These are phyloP conservation scores for Petrophora chlorosata DNA, from an alignment of 2,888 invertebrate genomes.

Conservation along the genomic window DNA sequence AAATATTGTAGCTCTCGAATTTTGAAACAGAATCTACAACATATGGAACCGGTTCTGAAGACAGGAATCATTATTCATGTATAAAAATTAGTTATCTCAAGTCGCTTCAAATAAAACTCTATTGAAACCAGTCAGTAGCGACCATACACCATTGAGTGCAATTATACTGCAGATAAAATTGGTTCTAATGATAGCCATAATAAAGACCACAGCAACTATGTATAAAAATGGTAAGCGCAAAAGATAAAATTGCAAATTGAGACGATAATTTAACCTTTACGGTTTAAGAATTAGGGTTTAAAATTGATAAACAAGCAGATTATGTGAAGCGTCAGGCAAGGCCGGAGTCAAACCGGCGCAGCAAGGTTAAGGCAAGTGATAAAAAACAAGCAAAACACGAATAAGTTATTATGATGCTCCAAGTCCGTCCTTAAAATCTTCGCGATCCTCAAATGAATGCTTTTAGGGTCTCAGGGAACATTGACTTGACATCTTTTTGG, in stretches of 20 bases:
- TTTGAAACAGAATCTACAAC: neutral
- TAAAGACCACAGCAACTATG: conserved; percentile 35
- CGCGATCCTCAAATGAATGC: conserved; percentile 25
- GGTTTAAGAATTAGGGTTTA: conserved; percentile 13
- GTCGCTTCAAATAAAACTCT: neutral
- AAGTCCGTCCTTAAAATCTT: conserved; percentile 36
- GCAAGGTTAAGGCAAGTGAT: conserved; percentile 69
- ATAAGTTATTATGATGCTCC: conserved; percentile 43
- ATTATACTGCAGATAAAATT: conserved; percentile 30
- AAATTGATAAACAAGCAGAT: conserved; percentile 12
- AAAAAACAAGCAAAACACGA: conserved; percentile 57
- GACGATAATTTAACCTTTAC: conserved; percentile 1
- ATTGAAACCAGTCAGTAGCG: conserved; percentile 1
- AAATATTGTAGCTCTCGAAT: neutral
- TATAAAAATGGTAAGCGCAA: conserved; percentile 25
- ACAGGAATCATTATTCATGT: neutral
- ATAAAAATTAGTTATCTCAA: neutral
- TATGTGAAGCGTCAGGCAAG: conserved; percentile 43
- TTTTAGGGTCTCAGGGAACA: conserved; percentile 27
- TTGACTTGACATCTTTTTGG: conserved; percentile 28
- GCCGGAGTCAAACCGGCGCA: conserved; percentile 54
- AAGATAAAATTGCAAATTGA: conserved; percentile 16
- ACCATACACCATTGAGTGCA: conserved; percentile 2
- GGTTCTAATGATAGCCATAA: conserved; percentile 34
- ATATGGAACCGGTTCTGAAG: too few relatives aligned